Evolutionary conservation across 2,113 vertebrate genomes (phyloP), one percentile per base, ranked within the genome.

Genomic region (Caranx ignobilis): DNA sequence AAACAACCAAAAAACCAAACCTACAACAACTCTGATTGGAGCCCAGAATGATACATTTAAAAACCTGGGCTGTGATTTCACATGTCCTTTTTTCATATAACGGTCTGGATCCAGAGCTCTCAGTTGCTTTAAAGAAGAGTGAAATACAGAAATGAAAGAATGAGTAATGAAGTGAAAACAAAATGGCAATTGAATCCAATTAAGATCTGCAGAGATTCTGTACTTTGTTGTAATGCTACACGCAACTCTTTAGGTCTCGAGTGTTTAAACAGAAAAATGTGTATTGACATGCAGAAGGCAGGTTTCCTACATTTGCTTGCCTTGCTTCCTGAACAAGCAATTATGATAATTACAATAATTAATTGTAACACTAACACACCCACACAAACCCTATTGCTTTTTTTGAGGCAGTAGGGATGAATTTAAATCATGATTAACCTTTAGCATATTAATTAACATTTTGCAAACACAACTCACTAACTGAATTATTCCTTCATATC

Each of bases 341-440:
- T 77, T 74, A 65, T 60, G 26, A 72, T 83, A 34, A 90, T 82
- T 88, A 78, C 26, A 71, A 68, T 87, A 84, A 92, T 90, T 89
- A 77, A 88, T 88, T 84, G 64, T 18, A 65, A 60, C 69, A 75
- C 66, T 71, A 83, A 60, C 69, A 73, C 67, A 68, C 79, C 64
- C 78, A 41, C 45, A 65, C 15, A 85, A 77, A 43, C 56, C 47
- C 80, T 18, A 82, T 81, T 81, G 54, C 52, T 56, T 19, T 50
- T 77, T 74, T 60, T 12, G 34, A 84, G 82, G 82, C 85, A 73
- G 90, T 87, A 63, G 66, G 74, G 68, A 77, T 77, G 43, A 81
- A 77, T 93, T 69, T 84, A 75, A 85, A 78, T 83, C 71, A 75
- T 83, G 60, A 90, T 85, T 70, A 82, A 90, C 56, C 66, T 60